These are phyloP conservation scores for Luehdorfia chinensis DNA, from an alignment of 1,140 invertebrate genomes.

Conservation along the genomic window DNA sequence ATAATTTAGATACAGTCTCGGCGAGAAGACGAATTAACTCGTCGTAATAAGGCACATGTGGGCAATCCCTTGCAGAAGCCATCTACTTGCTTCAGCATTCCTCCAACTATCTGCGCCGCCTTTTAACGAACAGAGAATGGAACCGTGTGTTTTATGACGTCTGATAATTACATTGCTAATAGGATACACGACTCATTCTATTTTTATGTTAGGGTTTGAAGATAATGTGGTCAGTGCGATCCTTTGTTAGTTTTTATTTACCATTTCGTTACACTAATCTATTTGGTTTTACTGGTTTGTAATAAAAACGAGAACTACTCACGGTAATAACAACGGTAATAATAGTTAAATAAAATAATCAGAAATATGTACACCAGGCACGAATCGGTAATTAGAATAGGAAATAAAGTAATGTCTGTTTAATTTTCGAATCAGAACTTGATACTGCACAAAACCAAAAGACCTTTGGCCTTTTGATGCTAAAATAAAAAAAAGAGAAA, in stretches of 20 bases:
- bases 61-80: conserved; percentile 10
- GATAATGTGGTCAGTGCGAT: conserved; percentile 12
- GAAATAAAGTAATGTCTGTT: too few species aligned
- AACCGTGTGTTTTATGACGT: conserved; percentile 16
- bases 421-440: too few species aligned
- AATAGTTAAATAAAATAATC: too few species aligned
- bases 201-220: neutral
- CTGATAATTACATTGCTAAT: conserved; percentile 5
- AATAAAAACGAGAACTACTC: too few species aligned
- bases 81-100: conserved; percentile 3
- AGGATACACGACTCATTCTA: neutral
- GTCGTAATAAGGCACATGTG: conserved; percentile 9
- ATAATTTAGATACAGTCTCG: conserved; percentile 9
- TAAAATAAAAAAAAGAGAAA: too few species aligned
- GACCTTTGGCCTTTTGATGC: too few species aligned
- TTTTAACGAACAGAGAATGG: conserved; percentile 3
- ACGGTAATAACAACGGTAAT: too few species aligned
- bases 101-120: conserved; percentile 3
- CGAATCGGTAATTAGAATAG: too few species aligned
- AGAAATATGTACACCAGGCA: too few species aligned
- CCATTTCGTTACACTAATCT: neutral
- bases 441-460: too few species aligned
- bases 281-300: neutral
- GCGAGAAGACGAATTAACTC: conserved; percentile 14
- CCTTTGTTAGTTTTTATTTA: neutral